Evolutionary conservation across 2,797 vertebrate species (phyloP), one percentile per base, ranked within the genome.

Genomic region (Ceryle rudis): DNA sequence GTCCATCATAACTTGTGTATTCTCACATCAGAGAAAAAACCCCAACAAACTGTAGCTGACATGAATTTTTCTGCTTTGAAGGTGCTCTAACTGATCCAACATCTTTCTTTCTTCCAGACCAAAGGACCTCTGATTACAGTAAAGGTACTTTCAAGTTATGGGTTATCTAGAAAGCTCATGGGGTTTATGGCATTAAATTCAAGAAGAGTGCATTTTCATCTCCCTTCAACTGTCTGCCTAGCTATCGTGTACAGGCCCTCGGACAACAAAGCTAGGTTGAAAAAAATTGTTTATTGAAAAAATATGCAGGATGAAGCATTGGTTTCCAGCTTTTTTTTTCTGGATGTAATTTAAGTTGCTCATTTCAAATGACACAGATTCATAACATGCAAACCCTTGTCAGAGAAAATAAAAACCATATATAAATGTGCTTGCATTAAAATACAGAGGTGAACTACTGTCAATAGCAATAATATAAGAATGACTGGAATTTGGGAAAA

Each of bases 151-250:
- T 21, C 39, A 64, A 42, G 28, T 18, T 65, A 37, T 1, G 19
- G 23, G 20, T 52, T 64, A 58, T 19, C 31, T 54, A 39, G 33
- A 58, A 78, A 42, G 55, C 20, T 39, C 21, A 37, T 14, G 7
- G 20, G 22, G 13, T 64, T 51, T 29, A 60, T 16, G 17, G 41
- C n/a, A 57, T 46, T 51, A 41, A 66, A 46, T 70, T 70, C 62
- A 51, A 70, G 18, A 14, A 23, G 2, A 0, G 29, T 0, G 0
- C 51, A 28, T 55, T 80, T 18, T n/a, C 4, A 46, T 17, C 25
- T 64, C 57, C 41, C 57, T 28, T 52, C 51, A 33, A 35, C n/a
- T 57, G 31, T 14, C 47, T 49, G 41, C 22, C 29, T 49, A 21
- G 37, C 19, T 62, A 9, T 39, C 14, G 33, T 1, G 5, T 62